phyloP scores from a whole-genome alignment of 2,797 vertebrate species.

The Lagodon rhomboides region DNA sequence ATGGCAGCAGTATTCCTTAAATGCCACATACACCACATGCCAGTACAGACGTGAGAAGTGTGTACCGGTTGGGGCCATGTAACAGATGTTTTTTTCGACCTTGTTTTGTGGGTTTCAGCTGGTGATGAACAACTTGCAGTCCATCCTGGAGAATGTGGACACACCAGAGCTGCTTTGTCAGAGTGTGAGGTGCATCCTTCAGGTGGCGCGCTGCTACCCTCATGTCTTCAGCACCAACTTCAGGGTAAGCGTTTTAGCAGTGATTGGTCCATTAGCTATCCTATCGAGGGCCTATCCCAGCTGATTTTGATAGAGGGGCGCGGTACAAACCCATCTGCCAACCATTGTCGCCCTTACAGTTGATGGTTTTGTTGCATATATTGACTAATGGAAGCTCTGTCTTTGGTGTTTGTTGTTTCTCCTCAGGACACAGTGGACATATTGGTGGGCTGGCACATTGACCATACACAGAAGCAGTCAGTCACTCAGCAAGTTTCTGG shows the following conservation, averaged over 20 bases:
- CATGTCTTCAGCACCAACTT: constrained; percentile 99
- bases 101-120: constrained; percentile 84
- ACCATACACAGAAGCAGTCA: constrained; percentile 96
- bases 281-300: neutral
- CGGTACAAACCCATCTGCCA: neutral
- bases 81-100: neutral
- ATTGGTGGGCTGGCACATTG: constrained; percentile 99
- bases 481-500: constrained; percentile 97
- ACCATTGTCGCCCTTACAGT: neutral
- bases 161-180: constrained; percentile 98
- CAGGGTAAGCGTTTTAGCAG: constrained; percentile 86
- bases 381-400: fast-evolving
- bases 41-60: neutral
- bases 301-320: neutral
- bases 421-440: constrained; percentile 98
- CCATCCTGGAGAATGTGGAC: constrained; percentile 98
- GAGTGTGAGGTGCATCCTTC: constrained; percentile 97
- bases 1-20: neutral
- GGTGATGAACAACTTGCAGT: constrained; percentile 98
- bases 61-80: neutral
- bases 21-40: neutral
- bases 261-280: neutral
- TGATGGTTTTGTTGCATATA: fast-evolving
- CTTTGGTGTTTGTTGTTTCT: constrained; percentile 1
- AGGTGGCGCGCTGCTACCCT: constrained; percentile 96